Conservation (phyloP, 2,797 vertebrate genomes). For the Hippopotamyrus pictus region DNA sequence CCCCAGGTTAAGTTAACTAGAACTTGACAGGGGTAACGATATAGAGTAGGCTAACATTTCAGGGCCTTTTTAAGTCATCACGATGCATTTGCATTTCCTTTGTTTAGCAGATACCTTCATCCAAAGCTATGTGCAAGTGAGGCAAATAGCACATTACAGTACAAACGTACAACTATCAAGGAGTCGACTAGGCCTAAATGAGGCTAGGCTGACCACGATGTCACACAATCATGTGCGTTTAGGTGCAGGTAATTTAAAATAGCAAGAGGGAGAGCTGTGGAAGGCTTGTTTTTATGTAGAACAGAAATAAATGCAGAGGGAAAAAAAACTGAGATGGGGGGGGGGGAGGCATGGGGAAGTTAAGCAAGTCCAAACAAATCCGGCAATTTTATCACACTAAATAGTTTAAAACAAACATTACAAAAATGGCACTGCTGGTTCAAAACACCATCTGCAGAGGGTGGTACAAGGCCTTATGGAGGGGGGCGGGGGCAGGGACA, state of each 20-base stretch:
- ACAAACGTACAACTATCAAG: not conserved
- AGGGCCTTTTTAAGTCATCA: not conserved
- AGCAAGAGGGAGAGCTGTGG: not conserved
- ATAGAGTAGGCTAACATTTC: not conserved
- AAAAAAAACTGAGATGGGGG: not conserved
- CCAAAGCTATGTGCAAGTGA: not conserved
- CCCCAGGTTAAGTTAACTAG: not conserved
- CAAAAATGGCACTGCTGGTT: slow-evolving; percentile 8
- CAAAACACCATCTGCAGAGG: slow-evolving; percentile 26
- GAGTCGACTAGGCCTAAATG: not conserved
- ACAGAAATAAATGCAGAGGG: not conserved
- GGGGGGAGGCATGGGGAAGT: not conserved
- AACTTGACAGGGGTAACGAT: not conserved
- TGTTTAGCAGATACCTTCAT: not conserved
- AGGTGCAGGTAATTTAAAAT: not conserved
- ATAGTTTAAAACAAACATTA: slow-evolving; percentile 16
- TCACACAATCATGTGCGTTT: not conserved
- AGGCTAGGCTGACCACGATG: not conserved
- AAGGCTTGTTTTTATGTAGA: not conserved
- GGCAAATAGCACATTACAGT: not conserved
- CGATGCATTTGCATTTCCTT: not conserved
- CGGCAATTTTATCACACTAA: slow-evolving; percentile 13
- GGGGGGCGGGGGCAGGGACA: not conserved
- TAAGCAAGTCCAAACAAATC: not conserved
- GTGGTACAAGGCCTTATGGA: slow-evolving; percentile 15